Conservation (phyloP, 2,888 invertebrate species). For the Bombylius discolor region DNA sequence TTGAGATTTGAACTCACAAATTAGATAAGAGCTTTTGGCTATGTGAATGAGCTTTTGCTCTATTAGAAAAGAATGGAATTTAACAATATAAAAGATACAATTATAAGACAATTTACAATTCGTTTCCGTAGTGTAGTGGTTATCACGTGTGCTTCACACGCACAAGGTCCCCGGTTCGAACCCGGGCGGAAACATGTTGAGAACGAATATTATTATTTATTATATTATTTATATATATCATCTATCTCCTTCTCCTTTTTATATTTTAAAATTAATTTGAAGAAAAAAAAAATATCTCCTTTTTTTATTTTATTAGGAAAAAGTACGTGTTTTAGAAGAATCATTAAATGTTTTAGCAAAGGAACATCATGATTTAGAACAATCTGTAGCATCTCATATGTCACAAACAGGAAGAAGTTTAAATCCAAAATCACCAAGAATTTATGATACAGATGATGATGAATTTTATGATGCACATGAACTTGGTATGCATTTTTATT, state of each 20-base stretch:
- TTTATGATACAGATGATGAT: constrained; percentile 32
- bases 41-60: too few species aligned
- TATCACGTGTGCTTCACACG: constrained; percentile 40
- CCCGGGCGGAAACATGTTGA: constrained; percentile 32
- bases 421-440: constrained; percentile 23
- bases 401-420: constrained; percentile 24
- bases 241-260: too few species aligned
- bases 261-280: too few species aligned
- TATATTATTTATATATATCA: too few species aligned
- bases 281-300: not conserved
- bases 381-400: constrained; percentile 47
- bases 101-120: too few species aligned
- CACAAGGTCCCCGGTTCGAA: constrained; percentile 41
- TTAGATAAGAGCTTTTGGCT: too few species aligned
- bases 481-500: constrained; percentile 20
- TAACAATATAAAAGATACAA: too few species aligned
- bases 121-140: constrained; percentile 37
- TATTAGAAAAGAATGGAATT: too few species aligned
- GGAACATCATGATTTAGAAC: constrained; percentile 54
- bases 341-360: constrained; percentile 51
- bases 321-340: constrained; percentile 52
- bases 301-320: constrained; percentile 32
- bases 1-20: too few species aligned
- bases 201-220: too few species aligned
- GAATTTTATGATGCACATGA: constrained; percentile 35